Evolutionary conservation across 2,888 invertebrate genomes (phyloP), one percentile per base, ranked within the genome.

Genomic region (Callosobruchus maculatus): DNA sequence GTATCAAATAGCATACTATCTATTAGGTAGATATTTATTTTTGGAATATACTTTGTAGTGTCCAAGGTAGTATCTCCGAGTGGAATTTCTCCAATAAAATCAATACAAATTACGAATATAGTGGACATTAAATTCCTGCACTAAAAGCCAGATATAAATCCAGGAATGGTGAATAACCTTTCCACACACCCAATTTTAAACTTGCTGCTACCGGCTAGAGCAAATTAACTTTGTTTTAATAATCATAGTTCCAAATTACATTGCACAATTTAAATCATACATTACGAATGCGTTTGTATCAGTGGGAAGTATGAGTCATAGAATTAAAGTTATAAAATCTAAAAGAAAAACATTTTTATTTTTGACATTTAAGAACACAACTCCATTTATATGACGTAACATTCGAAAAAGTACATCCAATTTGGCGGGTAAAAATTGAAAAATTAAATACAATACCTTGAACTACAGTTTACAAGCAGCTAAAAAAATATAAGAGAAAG

Each of bases 321-420:
- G 7, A 13, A 49, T 26, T 1, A 13, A 49, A 5, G 13, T 49
- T 1, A n/a, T n/a, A 5, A 49, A 18, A 49, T 3, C 26, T 49
- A 18, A 49, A 49, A 49, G 49, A 49, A 49, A 49, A 13, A 7
- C 49, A 49, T 7, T 49, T 49, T 7, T 7, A 7, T 49, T 49
- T 49, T 7, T 7, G 13, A 7, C 5, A 13, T 49, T 26, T 49
- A 1, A 49, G 49, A 49, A 49, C 18, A 18, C 49, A 49, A 49
- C 49, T 49, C 13, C 4, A 49, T 49, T 49, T 71, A 68, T 70
- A 68, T 73, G 73, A 73, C 73, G 73, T 71, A 73, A 73, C 68
- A 69, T 73, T 31, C 70, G 68, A 73, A 73, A 73, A 73, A 73
- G 73, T 68, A 71, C 69, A 71, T 68, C 70, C 68, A 69, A 71